Base-by-base conservation (phyloP, 1,140 invertebrate genomes). In the Aphis craccivora region DNA sequence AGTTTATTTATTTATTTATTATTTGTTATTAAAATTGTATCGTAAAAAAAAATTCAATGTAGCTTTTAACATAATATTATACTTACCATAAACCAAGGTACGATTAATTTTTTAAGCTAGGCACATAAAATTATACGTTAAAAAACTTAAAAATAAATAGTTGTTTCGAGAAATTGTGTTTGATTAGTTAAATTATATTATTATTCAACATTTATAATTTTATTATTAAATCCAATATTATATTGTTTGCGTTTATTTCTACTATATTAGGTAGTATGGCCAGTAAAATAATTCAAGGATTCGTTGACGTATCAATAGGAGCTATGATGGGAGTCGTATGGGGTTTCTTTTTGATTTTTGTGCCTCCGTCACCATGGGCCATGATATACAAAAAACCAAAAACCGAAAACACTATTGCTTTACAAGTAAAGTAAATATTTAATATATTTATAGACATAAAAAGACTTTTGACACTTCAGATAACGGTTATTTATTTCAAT, bases 251-350 rank as follows among this genome's bases (percentile, higher is more conserved):
- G 14, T 76, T 76, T 76, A 20, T 76, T 76, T 18, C 30, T n/a
- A 76, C 5, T 76, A 1, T 18, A 76, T 23, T 51, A 94, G 94
- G 94, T 89, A 92, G 93, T 86, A 45, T 94, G 30, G 93, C 94
- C 0, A 94, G 93, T 90, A 95, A 96, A 94, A 94, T 96, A 93
- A 93, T 96, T 23, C 96, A 96, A 94, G 96, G 96, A 55, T 96
- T 96, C 40, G 95, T 96, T 91, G 96, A 96, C 93, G 94, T 96
- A 93, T 94, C 95, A 83, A 95, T 96, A 94, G 96, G 96, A 89
- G 94, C 96, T 91, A 94, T 95, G 48, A 95, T 95, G 94, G 96
- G 96, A 60, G 94, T 96, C 93, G 90, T 95, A 8, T 96, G 95
- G 95, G 96, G 96, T 90, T 90, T 95, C 67, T 94, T 96, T 88